Percentiles rank a stretch among this genome's conserved stretches.
phyloP scores from a whole-genome alignment of 2,888 invertebrate genomes.

The Drosophila nigritarsus region DNA sequence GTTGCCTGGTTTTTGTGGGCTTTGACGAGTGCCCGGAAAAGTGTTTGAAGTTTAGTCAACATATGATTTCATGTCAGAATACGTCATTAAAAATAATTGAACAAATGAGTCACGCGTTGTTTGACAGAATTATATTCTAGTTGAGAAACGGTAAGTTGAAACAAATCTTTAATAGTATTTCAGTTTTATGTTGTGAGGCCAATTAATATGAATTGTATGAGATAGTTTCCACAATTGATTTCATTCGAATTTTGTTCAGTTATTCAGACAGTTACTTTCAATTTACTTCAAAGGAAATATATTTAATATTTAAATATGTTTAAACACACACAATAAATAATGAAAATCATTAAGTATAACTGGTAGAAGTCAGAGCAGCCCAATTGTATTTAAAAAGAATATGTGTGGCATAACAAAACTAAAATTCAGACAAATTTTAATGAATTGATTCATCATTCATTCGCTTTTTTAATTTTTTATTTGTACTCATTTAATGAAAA shows the following conservation, averaged over 20 bases:
- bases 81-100: constrained; percentile 34
- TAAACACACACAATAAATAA: background rate
- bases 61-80: constrained; percentile 42
- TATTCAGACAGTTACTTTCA: background rate
- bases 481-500: background rate
- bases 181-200: too few species aligned
- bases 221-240: too few species aligned
- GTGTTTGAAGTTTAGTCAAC: constrained; percentile 53
- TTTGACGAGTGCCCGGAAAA: constrained; percentile 60
- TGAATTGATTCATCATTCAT: background rate
- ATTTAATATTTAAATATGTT: background rate
- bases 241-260: background rate
- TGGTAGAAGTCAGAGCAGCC: background rate
- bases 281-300: background rate
- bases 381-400: background rate
- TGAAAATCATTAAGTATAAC: background rate
- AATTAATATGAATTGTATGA: too few species aligned
- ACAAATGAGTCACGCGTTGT: background rate
- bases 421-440: constrained; percentile 10
- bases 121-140: background rate
- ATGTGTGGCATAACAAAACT: background rate
- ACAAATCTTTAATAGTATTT: background rate
- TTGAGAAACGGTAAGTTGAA: background rate
- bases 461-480: background rate
- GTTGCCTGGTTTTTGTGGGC: constrained; percentile 37